Evolutionary conservation across 2,888 invertebrate species (phyloP), one percentile per base, ranked within the genome.

Genomic region (Steinernema scapterisci): DNA sequence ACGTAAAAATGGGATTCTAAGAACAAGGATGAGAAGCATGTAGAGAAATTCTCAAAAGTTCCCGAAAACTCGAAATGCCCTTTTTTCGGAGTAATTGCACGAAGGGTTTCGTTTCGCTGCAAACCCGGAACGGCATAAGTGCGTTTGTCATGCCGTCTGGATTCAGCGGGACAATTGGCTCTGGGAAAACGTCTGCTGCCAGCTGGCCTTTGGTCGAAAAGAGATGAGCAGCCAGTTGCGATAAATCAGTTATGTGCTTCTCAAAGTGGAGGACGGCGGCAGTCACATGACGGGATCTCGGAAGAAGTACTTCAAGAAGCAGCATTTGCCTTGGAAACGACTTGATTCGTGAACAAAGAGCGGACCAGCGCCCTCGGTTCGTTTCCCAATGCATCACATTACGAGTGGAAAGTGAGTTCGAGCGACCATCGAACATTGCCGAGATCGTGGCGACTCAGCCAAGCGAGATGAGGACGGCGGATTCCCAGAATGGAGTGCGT

Each of bases 111-210:
- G 52, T 38, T 38, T 19, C 21, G 52, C 19, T 48, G 48, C 54
- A 31, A 31, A 63, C 63, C 63, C 63, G 63, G 63, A 63, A 63
- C 27, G 63, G 19, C 63, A 25, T 31, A 63, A 63, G 63, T 63
- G 31, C 63, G 63, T 7, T 13, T 27, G 63, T 1, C 31, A 16
- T 27, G 9, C 63, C 48, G 31, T 31, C 31, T 31, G 63, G n/a
- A 48, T 19, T n/a, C 19, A 7, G 45, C 13, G n/a, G 48, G 63
- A 13, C 31, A 63, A 63, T 63, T 63, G 63, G 21, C 63, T 63
- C 25, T 11, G 9, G 38, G 38, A 38, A 38, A 38, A 38, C 38
- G 38, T 38, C 38, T 38, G 63, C 25, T 21, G 54, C 54, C 54
- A 54, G 23, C 21, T 63, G 63, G 63, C 63, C 63, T 63, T 63